Conservation (phyloP, 2,888 invertebrate genomes). For the Nezara viridula region DNA sequence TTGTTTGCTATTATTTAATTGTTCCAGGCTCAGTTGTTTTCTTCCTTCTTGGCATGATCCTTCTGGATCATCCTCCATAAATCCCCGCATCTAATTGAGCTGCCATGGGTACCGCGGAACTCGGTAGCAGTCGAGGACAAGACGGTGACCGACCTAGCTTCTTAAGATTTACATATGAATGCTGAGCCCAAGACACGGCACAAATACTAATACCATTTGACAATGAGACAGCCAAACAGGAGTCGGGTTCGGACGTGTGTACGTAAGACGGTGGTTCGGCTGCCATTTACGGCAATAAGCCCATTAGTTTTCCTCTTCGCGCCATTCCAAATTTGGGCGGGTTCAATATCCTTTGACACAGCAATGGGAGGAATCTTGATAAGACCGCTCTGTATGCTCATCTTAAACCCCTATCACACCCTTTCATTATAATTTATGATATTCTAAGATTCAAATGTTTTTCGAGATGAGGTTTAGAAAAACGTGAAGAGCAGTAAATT, state of each 20-base stretch:
- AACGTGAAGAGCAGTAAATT: neutral
- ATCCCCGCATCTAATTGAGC: neutral
- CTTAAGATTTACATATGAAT: conserved; percentile 19
- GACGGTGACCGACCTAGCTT: conserved; percentile 39
- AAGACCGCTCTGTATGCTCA: neutral
- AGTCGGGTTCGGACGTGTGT: neutral
- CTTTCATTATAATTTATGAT: neutral
- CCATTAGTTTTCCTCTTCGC: conserved; percentile 27
- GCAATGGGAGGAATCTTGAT: neutral
- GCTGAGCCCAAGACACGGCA: neutral
- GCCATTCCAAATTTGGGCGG: neutral
- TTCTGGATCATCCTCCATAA: neutral
- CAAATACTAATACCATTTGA: conserved; percentile 15
- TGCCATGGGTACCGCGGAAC: neutral
- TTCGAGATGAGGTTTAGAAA: neutral
- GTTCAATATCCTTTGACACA: conserved; percentile 20
- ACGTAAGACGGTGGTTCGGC: neutral
- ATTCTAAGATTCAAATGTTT: neutral
- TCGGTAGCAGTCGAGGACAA: neutral
- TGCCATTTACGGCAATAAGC: conserved; percentile 7
- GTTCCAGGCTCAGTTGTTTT: neutral
- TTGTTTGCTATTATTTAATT: no score
- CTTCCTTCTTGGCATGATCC: neutral
- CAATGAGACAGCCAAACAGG: conserved; percentile 28
- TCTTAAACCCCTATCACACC: neutral